These are phyloP conservation scores for Ibycter americanus DNA, from an alignment of 2,797 vertebrate species.

Conservation along the genomic window DNA sequence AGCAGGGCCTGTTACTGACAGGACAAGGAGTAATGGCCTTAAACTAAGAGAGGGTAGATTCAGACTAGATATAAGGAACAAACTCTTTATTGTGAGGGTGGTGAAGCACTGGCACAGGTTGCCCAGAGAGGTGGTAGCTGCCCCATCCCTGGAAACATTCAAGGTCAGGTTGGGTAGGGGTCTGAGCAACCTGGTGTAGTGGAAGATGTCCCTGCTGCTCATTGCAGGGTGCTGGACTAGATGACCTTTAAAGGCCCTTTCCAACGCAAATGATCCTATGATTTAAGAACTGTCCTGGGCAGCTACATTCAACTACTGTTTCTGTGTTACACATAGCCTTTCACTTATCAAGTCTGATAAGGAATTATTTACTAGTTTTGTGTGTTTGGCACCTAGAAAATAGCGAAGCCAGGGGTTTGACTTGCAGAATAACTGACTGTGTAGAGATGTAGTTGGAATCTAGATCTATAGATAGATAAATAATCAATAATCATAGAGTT, in stretches of 20 bases:
- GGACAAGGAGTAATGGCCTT: neutral
- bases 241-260: neutral
- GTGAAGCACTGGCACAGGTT: no score
- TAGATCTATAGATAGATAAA: neutral
- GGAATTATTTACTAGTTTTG: neutral
- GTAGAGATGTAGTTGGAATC: neutral
- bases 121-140: no score
- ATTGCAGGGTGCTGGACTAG: neutral
- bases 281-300: neutral
- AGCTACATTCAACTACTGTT: neutral
- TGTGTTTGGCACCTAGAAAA: neutral
- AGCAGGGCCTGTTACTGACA: no score
- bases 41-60: neutral
- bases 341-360: neutral
- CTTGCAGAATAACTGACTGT: neutral
- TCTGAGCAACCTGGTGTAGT: neutral
- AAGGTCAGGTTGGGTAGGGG: fast-evolving
- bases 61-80: neutral
- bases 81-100: neutral
- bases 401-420: neutral
- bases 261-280: neutral
- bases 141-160: neutral
- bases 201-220: neutral
- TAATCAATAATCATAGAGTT: neutral
- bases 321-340: neutral